Evolutionary conservation across 2,113 vertebrate genomes (phyloP).

Genomic region (Vulpes lagopus): DNA sequence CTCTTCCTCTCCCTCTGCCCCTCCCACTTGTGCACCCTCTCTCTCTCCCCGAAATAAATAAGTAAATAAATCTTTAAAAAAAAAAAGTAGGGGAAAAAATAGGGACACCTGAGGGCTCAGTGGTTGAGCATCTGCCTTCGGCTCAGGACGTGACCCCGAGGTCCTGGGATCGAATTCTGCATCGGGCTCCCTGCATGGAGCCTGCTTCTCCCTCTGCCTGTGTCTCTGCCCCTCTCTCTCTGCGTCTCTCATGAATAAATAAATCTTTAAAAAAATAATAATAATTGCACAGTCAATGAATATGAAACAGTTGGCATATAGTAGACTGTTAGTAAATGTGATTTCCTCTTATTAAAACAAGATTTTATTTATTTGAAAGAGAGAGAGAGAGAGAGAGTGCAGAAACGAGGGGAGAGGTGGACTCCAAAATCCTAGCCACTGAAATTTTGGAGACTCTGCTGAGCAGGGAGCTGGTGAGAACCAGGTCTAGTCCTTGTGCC

Average conservation of each 20-base stretch:
- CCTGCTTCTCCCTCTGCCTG: background rate
- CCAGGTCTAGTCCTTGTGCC: background rate
- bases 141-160: too few species aligned
- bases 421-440: too few species aligned
- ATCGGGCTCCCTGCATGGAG: too few species aligned
- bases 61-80: background rate
- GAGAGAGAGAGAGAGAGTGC: too few species aligned
- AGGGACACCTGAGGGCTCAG: too few species aligned
- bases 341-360: background rate
- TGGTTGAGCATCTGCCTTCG: too few species aligned
- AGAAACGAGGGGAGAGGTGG: too few species aligned
- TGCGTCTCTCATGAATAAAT: background rate
- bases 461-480: background rate
- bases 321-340: background rate
- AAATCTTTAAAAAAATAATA: background rate
- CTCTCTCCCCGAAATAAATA: background rate
- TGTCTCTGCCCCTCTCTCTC: background rate
- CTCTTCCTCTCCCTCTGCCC: background rate
- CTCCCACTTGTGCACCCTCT: background rate
- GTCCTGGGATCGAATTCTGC: too few species aligned
- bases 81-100: background rate
- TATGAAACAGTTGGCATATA: background rate
- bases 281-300: background rate
- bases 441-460: too few species aligned
- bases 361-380: too few species aligned